A percentile compares a stretch with the other conserved stretches of the same genome.
phyloP scores from a whole-genome alignment of 64 coral and sea anemone species.

The Porites australiensis region DNA sequence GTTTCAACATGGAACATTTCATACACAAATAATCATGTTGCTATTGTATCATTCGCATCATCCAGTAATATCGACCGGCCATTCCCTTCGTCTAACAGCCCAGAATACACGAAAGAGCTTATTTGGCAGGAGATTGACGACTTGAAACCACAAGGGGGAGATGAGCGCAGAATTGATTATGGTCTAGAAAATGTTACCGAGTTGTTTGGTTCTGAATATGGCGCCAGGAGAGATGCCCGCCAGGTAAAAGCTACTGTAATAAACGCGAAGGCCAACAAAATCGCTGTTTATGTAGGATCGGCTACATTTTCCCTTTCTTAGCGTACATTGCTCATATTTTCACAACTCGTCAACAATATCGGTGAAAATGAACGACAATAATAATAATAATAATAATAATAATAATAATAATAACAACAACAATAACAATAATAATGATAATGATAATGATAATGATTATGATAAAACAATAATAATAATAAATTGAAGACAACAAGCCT shows the following conservation, averaged over 20 bases:
- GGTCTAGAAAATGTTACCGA: slow-evolving; percentile 58
- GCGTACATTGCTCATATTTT: no score
- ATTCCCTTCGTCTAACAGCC: slow-evolving; percentile 47
- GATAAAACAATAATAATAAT: no score
- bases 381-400: no score
- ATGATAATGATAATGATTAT: no score
- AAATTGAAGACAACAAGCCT: no score
- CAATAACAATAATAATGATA: no score
- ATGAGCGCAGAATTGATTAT: slow-evolving; percentile 49
- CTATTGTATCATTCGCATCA: slow-evolving; percentile 67
- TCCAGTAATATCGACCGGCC: slow-evolving; percentile 50
- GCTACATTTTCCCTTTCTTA: background rate
- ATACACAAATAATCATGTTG: slow-evolving; percentile 69
- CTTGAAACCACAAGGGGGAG: slow-evolving; percentile 42
- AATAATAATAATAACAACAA: no score
- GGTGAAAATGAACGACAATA: no score
- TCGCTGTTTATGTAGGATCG: background rate
- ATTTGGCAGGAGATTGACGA: slow-evolving; percentile 60
- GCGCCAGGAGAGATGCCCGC: slow-evolving; percentile 69
- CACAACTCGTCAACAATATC: no score
- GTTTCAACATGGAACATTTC: slow-evolving; percentile 61
- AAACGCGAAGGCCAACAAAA: background rate
- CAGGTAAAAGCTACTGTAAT: slow-evolving; percentile 40
- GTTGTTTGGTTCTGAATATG: slow-evolving; percentile 53
- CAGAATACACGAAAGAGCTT: slow-evolving; percentile 11